Evolutionary conservation across 2,888 invertebrate species (phyloP).

Genomic region (Euplexia lucipara): DNA sequence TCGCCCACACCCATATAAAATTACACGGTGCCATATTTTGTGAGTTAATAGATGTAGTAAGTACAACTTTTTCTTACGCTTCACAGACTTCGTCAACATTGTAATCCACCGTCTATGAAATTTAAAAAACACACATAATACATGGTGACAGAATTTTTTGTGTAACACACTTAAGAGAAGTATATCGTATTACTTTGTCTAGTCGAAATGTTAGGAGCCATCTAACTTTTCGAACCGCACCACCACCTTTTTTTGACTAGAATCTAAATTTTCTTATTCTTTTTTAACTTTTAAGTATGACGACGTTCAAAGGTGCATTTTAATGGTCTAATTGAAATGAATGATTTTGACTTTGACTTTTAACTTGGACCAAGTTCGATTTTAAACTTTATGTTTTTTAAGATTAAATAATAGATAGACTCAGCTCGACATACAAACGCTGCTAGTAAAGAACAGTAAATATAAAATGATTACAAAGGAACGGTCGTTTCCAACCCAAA

Average conservation of each 20-base stretch:
- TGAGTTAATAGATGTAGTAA: conserved; percentile 83
- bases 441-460: conserved; percentile 36
- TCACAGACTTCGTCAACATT: conserved; percentile 78
- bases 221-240: no score
- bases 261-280: no score
- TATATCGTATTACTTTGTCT: conserved; percentile 72
- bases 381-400: conserved; percentile 1
- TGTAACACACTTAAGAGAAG: conserved; percentile 49
- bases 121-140: conserved; percentile 78
- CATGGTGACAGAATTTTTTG: conserved; percentile 80
- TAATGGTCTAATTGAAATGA: no score
- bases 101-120: conserved; percentile 81
- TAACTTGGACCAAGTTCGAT: conserved; percentile 5
- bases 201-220: conserved; percentile 62
- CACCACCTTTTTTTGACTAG: no score
- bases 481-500: conserved; percentile 70
- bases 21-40: conserved; percentile 85
- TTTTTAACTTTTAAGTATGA: no score
- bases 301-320: no score
- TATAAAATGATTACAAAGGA: conserved; percentile 58
- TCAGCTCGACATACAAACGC: conserved; percentile 18
- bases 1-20: conserved; percentile 82
- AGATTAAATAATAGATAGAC: conserved; percentile 13
- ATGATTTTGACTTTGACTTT: no score
- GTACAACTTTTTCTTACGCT: conserved; percentile 80